Percentiles rank a stretch among this genome's conserved stretches.
These are phyloP conservation scores for Pseudolaguvia tuberculata DNA, from an alignment of 2,113 vertebrate genomes.

Conservation along the genomic window DNA sequence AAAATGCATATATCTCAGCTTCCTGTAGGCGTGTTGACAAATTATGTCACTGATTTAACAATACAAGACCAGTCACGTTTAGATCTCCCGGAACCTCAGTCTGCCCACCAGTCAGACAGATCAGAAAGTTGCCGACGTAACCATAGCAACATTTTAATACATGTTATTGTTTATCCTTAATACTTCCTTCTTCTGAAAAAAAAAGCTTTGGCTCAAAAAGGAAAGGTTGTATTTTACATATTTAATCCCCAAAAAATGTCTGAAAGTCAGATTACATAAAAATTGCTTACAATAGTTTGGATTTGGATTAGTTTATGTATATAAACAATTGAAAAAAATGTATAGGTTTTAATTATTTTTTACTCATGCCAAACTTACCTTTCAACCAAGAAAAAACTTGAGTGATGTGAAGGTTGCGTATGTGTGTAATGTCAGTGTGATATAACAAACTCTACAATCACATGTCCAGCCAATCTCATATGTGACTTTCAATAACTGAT, in stretches of 20 bases:
- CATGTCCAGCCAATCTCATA: not conserved
- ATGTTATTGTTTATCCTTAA: not conserved
- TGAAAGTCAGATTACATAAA: not conserved
- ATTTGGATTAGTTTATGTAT: not conserved
- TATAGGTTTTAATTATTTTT: not conserved
- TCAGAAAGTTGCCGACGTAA: not conserved
- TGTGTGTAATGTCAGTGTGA: not conserved
- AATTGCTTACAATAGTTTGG: not conserved
- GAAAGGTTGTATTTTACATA: not conserved
- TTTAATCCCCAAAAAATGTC: not conserved
- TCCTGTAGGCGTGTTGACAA: slow-evolving; percentile 3
- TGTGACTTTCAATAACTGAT: not conserved
- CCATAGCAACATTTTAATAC: not conserved
- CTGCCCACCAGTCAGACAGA: not conserved
- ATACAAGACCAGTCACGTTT: not conserved
- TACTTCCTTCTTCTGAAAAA: not conserved
- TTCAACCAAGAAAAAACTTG: not conserved
- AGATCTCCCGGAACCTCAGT: not conserved
- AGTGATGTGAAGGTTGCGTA: not conserved
- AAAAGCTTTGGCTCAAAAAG: not conserved
- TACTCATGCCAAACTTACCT: not conserved
- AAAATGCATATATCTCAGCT: not conserved
- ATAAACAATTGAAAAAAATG: not conserved
- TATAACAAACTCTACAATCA: not conserved
- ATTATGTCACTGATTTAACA: not conserved